Conservation (phyloP, 2,888 invertebrate genomes). For the Eupithecia pulchellata region DNA sequence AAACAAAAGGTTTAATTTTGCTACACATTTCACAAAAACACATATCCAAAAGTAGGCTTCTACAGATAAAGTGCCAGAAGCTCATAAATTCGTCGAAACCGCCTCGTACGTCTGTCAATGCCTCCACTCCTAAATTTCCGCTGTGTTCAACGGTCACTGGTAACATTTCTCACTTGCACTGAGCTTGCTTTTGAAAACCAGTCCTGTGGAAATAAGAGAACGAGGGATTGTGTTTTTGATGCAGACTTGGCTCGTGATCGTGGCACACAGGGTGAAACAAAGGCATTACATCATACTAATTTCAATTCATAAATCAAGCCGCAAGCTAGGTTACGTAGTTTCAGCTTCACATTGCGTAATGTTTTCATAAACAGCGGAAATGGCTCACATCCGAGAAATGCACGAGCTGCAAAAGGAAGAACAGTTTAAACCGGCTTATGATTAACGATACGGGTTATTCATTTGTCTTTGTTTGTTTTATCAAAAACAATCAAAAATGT, state of each 20-base stretch:
- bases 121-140: slow-evolving; percentile 46
- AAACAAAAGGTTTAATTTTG: slow-evolving; percentile 34
- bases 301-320: slow-evolving; percentile 42
- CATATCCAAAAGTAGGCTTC: slow-evolving; percentile 43
- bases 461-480: slow-evolving; percentile 80
- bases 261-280: slow-evolving; percentile 25
- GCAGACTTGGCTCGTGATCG: slow-evolving; percentile 5
- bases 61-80: slow-evolving; percentile 44
- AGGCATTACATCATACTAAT: slow-evolving; percentile 36
- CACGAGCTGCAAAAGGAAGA: slow-evolving; percentile 57
- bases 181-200: slow-evolving; percentile 23
- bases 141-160: slow-evolving; percentile 37
- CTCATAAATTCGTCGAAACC: slow-evolving; percentile 48
- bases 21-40: slow-evolving; percentile 43
- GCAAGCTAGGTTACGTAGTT: slow-evolving; percentile 32
- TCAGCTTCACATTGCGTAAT: slow-evolving; percentile 38
- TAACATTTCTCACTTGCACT: slow-evolving; percentile 31
- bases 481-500: slow-evolving; percentile 83
- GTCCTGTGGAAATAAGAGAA: slow-evolving; percentile 12
- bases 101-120: slow-evolving; percentile 48
- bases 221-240: slow-evolving; percentile 13
- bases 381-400: slow-evolving; percentile 50
- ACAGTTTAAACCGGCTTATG: slow-evolving; percentile 68
- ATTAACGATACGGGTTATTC: slow-evolving; percentile 74
- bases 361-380: slow-evolving; percentile 50